Evolutionary conservation across 2,113 vertebrate genomes (phyloP).

Genomic region (Saguinus midas): DNA sequence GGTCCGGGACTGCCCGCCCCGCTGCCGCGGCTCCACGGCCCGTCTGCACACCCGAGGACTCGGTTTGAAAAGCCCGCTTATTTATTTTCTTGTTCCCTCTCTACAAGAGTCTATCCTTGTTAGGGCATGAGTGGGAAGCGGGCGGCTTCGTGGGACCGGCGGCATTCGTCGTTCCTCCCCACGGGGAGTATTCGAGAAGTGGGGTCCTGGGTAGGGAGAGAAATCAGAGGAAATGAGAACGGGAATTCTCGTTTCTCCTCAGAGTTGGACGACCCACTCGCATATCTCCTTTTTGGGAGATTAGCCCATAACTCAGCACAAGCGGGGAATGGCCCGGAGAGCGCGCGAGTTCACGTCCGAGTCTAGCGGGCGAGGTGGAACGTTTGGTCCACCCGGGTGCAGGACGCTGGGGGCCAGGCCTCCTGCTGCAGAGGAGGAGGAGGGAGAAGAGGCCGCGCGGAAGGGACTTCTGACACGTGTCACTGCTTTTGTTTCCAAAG

Average conservation of each 20-base stretch:
- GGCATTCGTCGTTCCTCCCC: background rate
- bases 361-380: background rate
- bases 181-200: background rate
- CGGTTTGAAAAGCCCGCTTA: background rate
- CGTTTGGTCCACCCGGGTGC: background rate
- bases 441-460: too few relatives aligned
- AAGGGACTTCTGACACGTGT: background rate
- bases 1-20: background rate
- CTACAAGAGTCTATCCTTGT: background rate
- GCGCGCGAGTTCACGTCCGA: background rate
- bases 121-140: background rate
- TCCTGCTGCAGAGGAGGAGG: too few relatives aligned
- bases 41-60: accelerated
- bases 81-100: background rate
- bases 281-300: background rate
- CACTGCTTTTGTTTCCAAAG: background rate
- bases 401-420: background rate
- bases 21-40: background rate
- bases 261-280: background rate
- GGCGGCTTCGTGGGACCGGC: background rate
- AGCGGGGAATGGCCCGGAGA: background rate
- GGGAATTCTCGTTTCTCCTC: background rate
- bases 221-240: background rate
- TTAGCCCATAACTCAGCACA: accelerated
- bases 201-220: background rate